These are phyloP conservation scores for Microchirus variegatus DNA, from an alignment of 2,797 vertebrate genomes.

Conservation along the genomic window DNA sequence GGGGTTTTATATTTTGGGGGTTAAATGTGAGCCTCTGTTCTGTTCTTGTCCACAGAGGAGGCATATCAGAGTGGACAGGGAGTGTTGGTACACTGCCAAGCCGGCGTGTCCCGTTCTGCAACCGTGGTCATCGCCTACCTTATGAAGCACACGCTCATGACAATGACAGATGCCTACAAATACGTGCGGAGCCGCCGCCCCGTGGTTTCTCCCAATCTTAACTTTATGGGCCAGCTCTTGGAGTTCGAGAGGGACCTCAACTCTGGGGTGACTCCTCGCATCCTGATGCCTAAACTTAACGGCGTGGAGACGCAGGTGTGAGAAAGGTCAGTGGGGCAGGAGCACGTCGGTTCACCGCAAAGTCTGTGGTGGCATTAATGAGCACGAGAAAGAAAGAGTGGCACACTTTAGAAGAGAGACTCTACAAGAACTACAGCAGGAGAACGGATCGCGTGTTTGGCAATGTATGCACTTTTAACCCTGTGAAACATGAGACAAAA, in stretches of 20 bases:
- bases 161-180: conserved; percentile 91
- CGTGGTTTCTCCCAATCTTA: conserved; percentile 89
- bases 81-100: conserved; percentile 90
- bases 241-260: conserved; percentile 91
- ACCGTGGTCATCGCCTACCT: conserved; percentile 91
- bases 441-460: conserved; percentile 28
- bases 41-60: conserved; percentile 81
- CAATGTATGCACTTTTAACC: conserved; percentile 70
- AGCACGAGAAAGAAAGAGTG: conserved; percentile 13
- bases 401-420: conserved; percentile 25
- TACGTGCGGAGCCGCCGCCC: conserved; percentile 87
- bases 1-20: no score
- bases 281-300: conserved; percentile 86
- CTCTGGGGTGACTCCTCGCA: conserved; percentile 88
- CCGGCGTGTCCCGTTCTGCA: conserved; percentile 89
- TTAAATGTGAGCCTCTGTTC: not conserved
- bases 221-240: conserved; percentile 92
- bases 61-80: conserved; percentile 87
- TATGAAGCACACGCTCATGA: conserved; percentile 94
- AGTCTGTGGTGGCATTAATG: conserved; percentile 20
- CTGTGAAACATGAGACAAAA: conserved; percentile 64
- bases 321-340: conserved; percentile 27
- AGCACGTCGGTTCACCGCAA: not conserved
- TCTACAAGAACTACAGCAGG: conserved; percentile 13
- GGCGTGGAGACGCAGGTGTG: conserved; percentile 88